phyloP scores from a whole-genome alignment of 1,140 invertebrate species.

The Conopomorpha cramerella region DNA sequence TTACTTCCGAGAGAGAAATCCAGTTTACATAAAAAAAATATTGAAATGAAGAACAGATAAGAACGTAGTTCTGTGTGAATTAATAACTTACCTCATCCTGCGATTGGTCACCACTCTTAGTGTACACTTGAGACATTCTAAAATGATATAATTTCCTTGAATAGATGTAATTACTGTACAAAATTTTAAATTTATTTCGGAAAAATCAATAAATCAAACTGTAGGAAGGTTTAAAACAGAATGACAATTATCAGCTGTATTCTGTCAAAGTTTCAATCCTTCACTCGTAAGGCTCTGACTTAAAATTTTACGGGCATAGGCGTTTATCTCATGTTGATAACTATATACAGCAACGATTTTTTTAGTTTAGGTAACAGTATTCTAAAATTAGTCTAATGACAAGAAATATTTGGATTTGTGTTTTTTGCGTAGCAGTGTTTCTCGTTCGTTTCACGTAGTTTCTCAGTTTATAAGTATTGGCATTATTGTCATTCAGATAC shows the following conservation, averaged over 20 bases:
- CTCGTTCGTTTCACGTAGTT: too few relatives aligned
- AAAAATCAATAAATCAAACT: too few relatives aligned
- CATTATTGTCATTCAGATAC: neutral
- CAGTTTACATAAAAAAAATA: neutral
- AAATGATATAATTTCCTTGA: neutral
- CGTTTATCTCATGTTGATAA: too few relatives aligned
- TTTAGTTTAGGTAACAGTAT: too few relatives aligned
- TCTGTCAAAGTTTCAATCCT: neutral
- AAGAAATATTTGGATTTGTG: neutral
- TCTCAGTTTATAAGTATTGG: neutral
- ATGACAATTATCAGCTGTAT: neutral
- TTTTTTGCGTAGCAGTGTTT: too few relatives aligned
- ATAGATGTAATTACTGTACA: neutral
- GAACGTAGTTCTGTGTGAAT: too few relatives aligned
- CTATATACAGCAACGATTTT: too few relatives aligned
- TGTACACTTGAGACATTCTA: conserved; percentile 23
- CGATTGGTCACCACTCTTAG: conserved; percentile 56
- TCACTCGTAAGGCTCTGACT: too few relatives aligned
- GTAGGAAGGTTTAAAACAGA: neutral
- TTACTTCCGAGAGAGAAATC: conserved; percentile 1
- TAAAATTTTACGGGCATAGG: neutral
- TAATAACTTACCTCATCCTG: conserved; percentile 64
- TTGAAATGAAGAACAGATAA: neutral
- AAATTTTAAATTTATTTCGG: neutral
- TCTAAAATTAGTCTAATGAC: neutral